phyloP scores from a whole-genome alignment of 2,113 vertebrate species.

The Lanius ludovicianus region DNA sequence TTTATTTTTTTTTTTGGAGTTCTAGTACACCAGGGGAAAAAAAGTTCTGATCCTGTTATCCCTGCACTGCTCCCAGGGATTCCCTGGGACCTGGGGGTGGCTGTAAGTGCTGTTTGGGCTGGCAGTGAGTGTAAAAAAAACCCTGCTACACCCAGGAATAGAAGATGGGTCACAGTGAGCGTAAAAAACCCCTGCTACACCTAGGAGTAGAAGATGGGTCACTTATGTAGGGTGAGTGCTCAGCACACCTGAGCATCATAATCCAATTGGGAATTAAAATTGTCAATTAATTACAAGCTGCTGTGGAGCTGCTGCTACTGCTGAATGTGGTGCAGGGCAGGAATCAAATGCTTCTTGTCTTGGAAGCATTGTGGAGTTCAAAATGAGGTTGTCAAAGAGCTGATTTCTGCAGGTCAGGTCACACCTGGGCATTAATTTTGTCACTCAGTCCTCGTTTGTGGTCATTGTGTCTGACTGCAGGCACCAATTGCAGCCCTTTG shows the following conservation, averaged over 20 bases:
- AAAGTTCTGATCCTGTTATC: not conserved
- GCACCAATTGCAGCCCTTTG: not conserved
- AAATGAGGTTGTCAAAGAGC: not conserved
- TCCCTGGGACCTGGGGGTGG: not conserved
- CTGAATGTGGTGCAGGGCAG: not conserved
- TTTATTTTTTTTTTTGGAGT: not conserved
- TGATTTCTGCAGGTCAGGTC: not conserved
- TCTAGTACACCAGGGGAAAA: rapidly evolving
- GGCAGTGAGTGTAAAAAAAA: not conserved
- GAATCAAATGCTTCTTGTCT: not conserved
- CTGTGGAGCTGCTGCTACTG: not conserved
- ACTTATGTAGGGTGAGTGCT: not conserved
- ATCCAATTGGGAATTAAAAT: not conserved
- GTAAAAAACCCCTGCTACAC: not conserved
- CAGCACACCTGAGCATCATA: not conserved
- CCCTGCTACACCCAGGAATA: not conserved
- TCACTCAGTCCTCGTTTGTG: rapidly evolving
- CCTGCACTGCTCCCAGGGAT: not conserved
- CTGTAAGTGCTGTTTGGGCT: not conserved
- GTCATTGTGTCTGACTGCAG: not conserved
- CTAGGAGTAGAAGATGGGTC: not conserved
- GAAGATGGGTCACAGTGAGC: not conserved
- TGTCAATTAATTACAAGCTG: not conserved
- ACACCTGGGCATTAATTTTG: not conserved
- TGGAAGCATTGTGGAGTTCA: rapidly evolving